A percentile compares a stretch with the other conserved stretches of the same genome.
Conservation (phyloP, 2,888 invertebrate species). For the Eilema sororculum region DNA sequence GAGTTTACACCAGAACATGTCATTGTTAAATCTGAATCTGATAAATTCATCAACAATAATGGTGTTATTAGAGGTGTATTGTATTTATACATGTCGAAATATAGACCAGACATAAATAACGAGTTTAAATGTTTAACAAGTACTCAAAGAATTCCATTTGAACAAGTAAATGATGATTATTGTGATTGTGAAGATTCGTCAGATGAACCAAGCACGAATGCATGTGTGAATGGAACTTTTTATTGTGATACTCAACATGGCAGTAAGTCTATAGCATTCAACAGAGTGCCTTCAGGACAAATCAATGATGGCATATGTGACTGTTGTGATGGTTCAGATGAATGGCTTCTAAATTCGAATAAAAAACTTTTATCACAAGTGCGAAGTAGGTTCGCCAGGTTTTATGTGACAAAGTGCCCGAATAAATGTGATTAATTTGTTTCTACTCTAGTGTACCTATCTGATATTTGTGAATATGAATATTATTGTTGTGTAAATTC, state of each 20-base stretch:
- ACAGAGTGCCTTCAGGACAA: slow-evolving; percentile 89
- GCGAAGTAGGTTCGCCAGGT: slow-evolving; percentile 63
- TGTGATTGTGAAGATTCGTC: slow-evolving; percentile 94
- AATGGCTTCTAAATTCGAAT: slow-evolving; percentile 84
- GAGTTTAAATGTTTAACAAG: slow-evolving; percentile 80
- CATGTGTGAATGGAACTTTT: slow-evolving; percentile 94
- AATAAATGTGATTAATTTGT: slow-evolving; percentile 49
- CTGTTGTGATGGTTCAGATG: slow-evolving; percentile 97
- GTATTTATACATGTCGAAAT: slow-evolving; percentile 68
- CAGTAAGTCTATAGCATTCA: slow-evolving; percentile 70
- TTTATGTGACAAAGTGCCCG: slow-evolving; percentile 70
- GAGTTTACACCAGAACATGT: slow-evolving; percentile 8
- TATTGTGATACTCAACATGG: slow-evolving; percentile 90
- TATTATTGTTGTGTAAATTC: neutral
- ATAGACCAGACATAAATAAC: slow-evolving; percentile 71
- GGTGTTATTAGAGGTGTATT: slow-evolving; percentile 79
- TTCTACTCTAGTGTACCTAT: neutral
- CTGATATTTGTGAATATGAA: slow-evolving; percentile 1
- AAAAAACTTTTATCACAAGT: slow-evolving; percentile 71
- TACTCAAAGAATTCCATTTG: slow-evolving; percentile 70
- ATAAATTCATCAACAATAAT: slow-evolving; percentile 74
- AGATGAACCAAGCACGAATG: slow-evolving; percentile 95
- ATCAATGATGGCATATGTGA: slow-evolving; percentile 98
- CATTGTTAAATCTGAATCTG: slow-evolving; percentile 68
- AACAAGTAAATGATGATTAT: slow-evolving; percentile 92